Evolutionary conservation across 1,140 invertebrate species (phyloP).

Genomic region (Protaetia brevitarsis): DNA sequence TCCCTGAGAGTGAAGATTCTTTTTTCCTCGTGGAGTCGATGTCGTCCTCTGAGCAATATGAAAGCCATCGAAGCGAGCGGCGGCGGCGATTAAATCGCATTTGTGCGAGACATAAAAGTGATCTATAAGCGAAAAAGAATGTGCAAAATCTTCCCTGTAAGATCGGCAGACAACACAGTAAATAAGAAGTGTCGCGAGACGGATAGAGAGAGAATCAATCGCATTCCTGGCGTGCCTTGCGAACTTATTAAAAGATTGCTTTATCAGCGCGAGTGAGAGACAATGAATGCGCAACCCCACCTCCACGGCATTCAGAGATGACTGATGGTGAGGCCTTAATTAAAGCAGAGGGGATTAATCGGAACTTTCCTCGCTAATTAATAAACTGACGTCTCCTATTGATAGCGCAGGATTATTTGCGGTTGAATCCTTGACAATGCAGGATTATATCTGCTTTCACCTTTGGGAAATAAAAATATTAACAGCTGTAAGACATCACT

Average conservation of each 20-base stretch:
- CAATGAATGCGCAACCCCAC: conserved; percentile 9
- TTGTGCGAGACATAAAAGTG: neutral
- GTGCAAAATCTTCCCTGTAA: neutral
- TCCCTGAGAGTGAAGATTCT: neutral
- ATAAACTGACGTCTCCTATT: neutral
- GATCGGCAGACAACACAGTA: conserved; percentile 1
- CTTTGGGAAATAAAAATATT: no score
- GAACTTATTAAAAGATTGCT: conserved; percentile 18
- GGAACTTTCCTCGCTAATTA: conserved; percentile 14
- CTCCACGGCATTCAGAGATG: neutral
- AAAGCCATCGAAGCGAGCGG: neutral
- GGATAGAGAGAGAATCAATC: neutral
- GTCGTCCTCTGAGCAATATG: neutral
- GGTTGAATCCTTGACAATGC: neutral
- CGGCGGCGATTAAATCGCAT: neutral
- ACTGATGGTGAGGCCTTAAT: conserved; percentile 10
- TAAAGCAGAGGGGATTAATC: conserved; percentile 14
- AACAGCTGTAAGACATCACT: no score
- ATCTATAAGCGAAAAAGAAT: conserved; percentile 17
- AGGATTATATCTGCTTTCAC: no score
- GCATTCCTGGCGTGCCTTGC: neutral
- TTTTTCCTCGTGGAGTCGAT: neutral
- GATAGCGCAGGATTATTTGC: conserved; percentile 4
- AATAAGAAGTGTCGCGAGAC: neutral
- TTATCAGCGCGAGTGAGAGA: neutral